Evolutionary conservation across 2,113 vertebrate species (phyloP), one percentile per base, ranked within the genome.

Genomic region (Lophochroa leadbeateri): DNA sequence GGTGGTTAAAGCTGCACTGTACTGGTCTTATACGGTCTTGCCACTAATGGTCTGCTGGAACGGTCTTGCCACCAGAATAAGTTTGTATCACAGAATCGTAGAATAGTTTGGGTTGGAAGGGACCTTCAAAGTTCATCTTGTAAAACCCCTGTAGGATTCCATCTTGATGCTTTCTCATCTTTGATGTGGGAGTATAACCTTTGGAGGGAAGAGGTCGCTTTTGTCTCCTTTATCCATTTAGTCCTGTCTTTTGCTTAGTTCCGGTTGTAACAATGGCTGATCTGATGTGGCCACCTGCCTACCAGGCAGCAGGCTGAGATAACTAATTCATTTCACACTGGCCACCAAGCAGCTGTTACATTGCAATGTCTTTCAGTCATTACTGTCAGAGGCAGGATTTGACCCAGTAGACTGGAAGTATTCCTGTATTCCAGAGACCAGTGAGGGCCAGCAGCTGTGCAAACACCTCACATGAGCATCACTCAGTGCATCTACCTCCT

Each of bases 281-380:
- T 95, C 60, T 91, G 90, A 77, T 70, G 53, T 86, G 88, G 86
- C 84, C 86, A 84, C 86, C 92, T 96, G 94, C 93, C 93, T 49
- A 13, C 16, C 52, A 58, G 82, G 65, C 94, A 92, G 85, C 71
- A 76, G 89, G 49, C 91, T 87, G 93, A 96, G 93, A 85, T 69
- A 82, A 77, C 80, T 9, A 86, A 94, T 92, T 92, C 86, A 91
- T 96, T 96, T 96, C 90, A 93, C 94, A 90, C 88, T 0, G 16
- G 44, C 83, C 93, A 91, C 87, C 82, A 47, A 81, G 85, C 90
- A 97, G 93, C 96, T 97, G 92, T 84, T 92, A 27, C 85, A 70
- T 81, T 96, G 87, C 92, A 88, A 80, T 91, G 77, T 91, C 86
- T 79, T 91, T 86, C 86, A 91, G 95, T 97, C 91, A 94, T 92